Evolutionary conservation across 2,888 invertebrate species (phyloP), one percentile per base, ranked within the genome.

Genomic region (Nebria salina): DNA sequence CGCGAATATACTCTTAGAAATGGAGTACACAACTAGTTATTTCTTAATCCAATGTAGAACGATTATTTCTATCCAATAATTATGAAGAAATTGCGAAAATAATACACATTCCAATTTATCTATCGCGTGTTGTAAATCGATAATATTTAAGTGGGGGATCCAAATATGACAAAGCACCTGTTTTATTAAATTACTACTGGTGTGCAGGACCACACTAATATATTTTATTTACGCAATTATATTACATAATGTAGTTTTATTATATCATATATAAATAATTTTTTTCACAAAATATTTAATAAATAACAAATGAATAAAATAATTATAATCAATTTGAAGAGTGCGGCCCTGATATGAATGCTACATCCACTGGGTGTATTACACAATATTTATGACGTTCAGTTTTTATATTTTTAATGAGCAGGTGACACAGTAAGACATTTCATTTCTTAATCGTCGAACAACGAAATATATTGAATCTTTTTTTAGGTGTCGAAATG

Each of bases 381-480:
- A 70, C 76, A 66, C 42, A 76, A 76, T 70, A 68, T 76, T 76
- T 72, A 77, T 77, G 65, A 78, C 72, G 72, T 54, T 34, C 66
- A 74, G 74, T 79, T 74, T 79, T 79, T 79, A 79, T 74, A 79
- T 79, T 79, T 79, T 79, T 79, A 79, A 79, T 79, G 79, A 79
- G 74, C 79, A 79, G 79, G 79, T 79, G 79, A 79, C 79, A 79
- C 79, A 68, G 13, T 42, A 73, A 74, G 73, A 79, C 74, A 79
- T 79, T 79, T 79, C 79, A 72, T 81, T 79, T 81, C 80, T 81
- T 81, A 81, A 81, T 81, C 80, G 80, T 81, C 73, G 76, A 81
- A 81, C 80, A 81, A 81, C 75, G 70, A 81, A 75, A 81, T 76
- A 81, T 76, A 81, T 81, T 81, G 76, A 65, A 64, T 81, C 76